phyloP scores from a whole-genome alignment of 2,888 invertebrate species.

The Sepiola atlantica region DNA sequence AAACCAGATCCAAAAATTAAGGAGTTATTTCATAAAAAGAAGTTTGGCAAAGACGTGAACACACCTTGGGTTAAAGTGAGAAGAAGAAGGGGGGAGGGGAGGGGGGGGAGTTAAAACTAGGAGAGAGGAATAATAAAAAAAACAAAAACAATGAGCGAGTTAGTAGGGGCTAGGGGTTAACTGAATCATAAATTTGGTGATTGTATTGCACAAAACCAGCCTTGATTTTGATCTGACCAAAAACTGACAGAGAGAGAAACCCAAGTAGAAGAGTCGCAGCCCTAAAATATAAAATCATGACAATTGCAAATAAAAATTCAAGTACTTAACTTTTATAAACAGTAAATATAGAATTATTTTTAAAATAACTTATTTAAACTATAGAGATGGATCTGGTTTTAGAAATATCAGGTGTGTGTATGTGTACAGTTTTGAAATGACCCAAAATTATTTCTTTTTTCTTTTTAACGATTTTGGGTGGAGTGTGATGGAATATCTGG shows the following conservation, averaged over 20 bases:
- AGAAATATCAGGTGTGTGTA: not conserved
- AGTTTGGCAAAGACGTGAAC: not conserved
- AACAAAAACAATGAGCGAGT: not conserved
- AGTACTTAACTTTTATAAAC: not conserved
- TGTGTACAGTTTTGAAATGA: not conserved
- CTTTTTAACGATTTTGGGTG: not conserved
- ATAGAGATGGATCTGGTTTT: not conserved
- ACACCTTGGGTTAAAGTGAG: not conserved
- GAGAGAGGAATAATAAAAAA: not conserved
- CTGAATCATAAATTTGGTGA: not conserved
- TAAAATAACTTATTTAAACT: not conserved
- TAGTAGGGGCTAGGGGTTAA: not conserved
- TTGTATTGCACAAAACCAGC: not conserved
- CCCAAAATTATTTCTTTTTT: not conserved
- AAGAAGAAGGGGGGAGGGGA: not conserved
- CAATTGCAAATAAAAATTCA: not conserved
- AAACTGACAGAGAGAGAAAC: not conserved
- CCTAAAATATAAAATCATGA: not conserved
- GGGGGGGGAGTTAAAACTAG: not conserved
- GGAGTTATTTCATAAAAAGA: not conserved
- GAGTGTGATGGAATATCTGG: slow-evolving; percentile 32
- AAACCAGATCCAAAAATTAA: slow-evolving; percentile 12
- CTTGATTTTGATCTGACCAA: not conserved
- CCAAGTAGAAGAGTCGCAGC: not conserved
- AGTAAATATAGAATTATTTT: too few species aligned